Evolutionary conservation across 2,797 vertebrate genomes (phyloP), one percentile per base, ranked within the genome.

Genomic region (Sitta carolinensis): DNA sequence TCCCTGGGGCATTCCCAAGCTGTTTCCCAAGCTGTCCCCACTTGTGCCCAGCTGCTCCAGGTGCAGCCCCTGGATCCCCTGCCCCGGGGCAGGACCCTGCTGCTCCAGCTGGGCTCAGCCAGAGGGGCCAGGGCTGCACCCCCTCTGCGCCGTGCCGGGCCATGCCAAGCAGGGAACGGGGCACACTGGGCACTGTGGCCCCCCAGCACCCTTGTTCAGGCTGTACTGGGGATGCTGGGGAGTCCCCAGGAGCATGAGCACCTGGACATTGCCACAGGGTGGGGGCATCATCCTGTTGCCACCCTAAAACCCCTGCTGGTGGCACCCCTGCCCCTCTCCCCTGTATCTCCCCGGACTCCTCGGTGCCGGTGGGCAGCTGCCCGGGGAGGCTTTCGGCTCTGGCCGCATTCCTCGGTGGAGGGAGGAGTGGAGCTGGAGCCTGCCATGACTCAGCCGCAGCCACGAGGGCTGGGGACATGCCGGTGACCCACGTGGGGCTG

Each of bases 121-220:
- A 2, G 82, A 26, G 58, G 26, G 55, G 34, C 48, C 3, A 3
- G 40, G 36, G n/a, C 50, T 74, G 84, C 32, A 4, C 13, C 42
- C 54, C 6, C 38, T 0, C 3, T 1, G 40, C 15, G 1, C 57
- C 1, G 4, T 16, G 43, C 48, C 0, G 1, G 8, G 23, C 2
- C 63, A 54, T 25, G 84, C 61, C 69, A 12, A 36, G 73, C 32
- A 42, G 51, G 59, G 52, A 10, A 9, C 2, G 51, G 57, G 48
- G 32, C 32, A 17, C 21, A 1, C 11, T 2, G 22, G 20, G 61
- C 2, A 1, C 29, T 54, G n/a, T 42, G 36, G 18, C 3, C 4
- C 21, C 19, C 5, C 30, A 58, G n/a, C 9, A 36, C 16, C 18
- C 12, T 34, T 4, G 0, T 4, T 36, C 51, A 20, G 51, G 67